Base-by-base conservation (phyloP, 2,113 vertebrate genomes). In the Thunnus thynnus region DNA sequence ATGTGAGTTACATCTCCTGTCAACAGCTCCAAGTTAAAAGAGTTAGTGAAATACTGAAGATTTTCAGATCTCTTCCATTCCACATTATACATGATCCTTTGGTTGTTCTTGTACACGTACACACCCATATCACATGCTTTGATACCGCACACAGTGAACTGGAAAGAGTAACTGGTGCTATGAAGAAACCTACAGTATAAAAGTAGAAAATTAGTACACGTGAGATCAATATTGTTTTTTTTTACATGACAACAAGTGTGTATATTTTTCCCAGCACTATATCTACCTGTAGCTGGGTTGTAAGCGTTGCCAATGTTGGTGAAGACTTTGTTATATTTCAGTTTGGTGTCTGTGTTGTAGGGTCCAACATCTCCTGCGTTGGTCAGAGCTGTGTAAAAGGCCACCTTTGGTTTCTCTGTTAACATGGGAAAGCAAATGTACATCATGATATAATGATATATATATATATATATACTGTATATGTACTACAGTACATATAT, bases 121-220 rank as follows among this genome's bases (percentile, higher is more conserved):
- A 78, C n/a, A 62, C 55, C 54, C 3, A n/a, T 36, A 1, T 0
- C 0, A 32, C 47, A 18, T 10, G 1, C 2, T 1, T 3, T 2
- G 18, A 41, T 0, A 51, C 32, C 36, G 46, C 5, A 66, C 13
- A 18, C 2, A 46, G 72, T 71, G 66, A 71, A 82, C 27, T 70
- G 80, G 44, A 76, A 0, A 13, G 20, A 27, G 57, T 82, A 16
- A 76, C 64, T 64, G 80, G 80, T 57, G 80, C 80, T 27, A 44
- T 82, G 80, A 82, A 82, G 41, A 57, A 50, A 64, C 80, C 80
- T 73, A 18, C 10, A 64, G 36, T 48, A 30, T 17, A 46, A 54
- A 13, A 63, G 27, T 2, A 72, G 47, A 71, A 61, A 17, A 52
- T 30, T 30, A 30, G 27, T 30, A 4, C 27, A 30, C 1, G 27